Conservation (phyloP, 2,888 invertebrate genomes). For the Ormyrus thymus region DNA sequence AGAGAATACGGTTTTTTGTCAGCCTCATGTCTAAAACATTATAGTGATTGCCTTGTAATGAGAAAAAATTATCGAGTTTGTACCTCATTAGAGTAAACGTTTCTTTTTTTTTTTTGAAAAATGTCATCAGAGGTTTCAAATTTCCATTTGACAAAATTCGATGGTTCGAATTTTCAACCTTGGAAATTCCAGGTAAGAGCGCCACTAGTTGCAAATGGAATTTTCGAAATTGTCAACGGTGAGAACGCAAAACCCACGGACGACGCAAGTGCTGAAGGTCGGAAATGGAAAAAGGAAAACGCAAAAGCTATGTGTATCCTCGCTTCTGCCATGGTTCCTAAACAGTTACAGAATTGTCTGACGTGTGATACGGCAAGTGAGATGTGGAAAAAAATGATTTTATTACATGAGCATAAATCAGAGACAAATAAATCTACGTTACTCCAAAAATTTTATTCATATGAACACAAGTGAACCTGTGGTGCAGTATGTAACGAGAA, state of each 20-base stretch:
- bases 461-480: slow-evolving; percentile 56
- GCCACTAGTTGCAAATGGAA: background rate
- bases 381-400: slow-evolving; percentile 4
- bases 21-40: too few relatives aligned
- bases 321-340: background rate
- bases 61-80: too few relatives aligned
- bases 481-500: slow-evolving; percentile 62
- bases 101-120: too few relatives aligned
- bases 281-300: background rate
- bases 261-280: too few relatives aligned
- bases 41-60: too few relatives aligned
- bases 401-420: slow-evolving; percentile 57
- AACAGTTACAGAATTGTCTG: background rate
- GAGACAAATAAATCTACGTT: slow-evolving; percentile 52
- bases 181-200: background rate
- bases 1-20: too few relatives aligned
- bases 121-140: too few relatives aligned
- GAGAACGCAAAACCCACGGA: too few relatives aligned
- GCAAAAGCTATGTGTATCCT: background rate
- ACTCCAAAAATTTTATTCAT: slow-evolving; percentile 54
- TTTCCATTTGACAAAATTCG: background rate
- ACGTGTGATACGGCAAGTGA: background rate
- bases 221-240: too few relatives aligned
- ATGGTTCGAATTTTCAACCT: background rate
- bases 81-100: too few relatives aligned